phyloP scores from a whole-genome alignment of 1,140 invertebrate species.

The Danaus plexippus region DNA sequence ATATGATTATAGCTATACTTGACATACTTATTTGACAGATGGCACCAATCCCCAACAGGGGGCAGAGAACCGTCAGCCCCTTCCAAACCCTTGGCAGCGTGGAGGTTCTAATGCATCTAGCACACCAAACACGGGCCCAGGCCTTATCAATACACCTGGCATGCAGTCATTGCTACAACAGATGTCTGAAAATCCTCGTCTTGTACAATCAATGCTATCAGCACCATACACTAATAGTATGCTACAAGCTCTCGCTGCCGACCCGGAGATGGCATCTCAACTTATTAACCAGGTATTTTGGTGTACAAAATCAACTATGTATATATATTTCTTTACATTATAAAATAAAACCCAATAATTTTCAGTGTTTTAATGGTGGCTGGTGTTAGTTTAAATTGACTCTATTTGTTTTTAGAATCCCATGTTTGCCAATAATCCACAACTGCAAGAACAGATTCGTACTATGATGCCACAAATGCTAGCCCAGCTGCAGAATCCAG shows the following conservation, averaged over 20 bases:
- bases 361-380: too few species aligned
- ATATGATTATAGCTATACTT: too few species aligned
- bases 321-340: slow-evolving; percentile 5
- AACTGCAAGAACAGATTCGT: slow-evolving; percentile 90
- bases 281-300: slow-evolving; percentile 76
- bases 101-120: slow-evolving; percentile 46
- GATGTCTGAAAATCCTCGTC: slow-evolving; percentile 92
- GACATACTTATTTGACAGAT: slow-evolving; percentile 32
- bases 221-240: slow-evolving; percentile 93
- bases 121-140: slow-evolving; percentile 52
- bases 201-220: slow-evolving; percentile 92
- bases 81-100: slow-evolving; percentile 99
- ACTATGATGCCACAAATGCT: slow-evolving; percentile 91
- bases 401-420: slow-evolving; percentile 64
- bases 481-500: slow-evolving; percentile 94
- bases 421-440: slow-evolving; percentile 90
- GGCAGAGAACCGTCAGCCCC: slow-evolving; percentile 94
- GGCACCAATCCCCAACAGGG: slow-evolving; percentile 85
- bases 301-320: background rate
- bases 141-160: slow-evolving; percentile 81
- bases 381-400: too few species aligned
- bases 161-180: slow-evolving; percentile 94
- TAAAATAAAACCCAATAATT: background rate
- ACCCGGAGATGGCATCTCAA: slow-evolving; percentile 88
- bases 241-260: slow-evolving; percentile 87